Conservation (phyloP, 2,888 invertebrate genomes). For the Mechanitis mazaeus region DNA sequence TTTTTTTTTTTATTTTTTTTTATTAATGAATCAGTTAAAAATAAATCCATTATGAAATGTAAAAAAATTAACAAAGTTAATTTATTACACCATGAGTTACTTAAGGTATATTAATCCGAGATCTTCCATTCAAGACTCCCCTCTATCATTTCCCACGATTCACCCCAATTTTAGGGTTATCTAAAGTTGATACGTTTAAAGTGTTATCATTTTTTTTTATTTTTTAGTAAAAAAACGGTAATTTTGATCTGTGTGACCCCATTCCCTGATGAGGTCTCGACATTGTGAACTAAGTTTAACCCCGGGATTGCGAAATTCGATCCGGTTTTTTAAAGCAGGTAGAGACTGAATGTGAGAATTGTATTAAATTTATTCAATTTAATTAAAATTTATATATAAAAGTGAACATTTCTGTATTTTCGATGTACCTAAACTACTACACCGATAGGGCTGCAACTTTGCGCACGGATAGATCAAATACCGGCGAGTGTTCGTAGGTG, state of each 20-base stretch:
- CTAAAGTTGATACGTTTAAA: slow-evolving; percentile 64
- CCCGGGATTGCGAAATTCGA: slow-evolving; percentile 69
- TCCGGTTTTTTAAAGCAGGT: slow-evolving; percentile 43
- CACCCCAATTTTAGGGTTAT: slow-evolving; percentile 72
- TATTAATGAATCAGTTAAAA: neutral
- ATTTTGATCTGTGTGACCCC: slow-evolving; percentile 60
- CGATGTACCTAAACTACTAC: too few species aligned
- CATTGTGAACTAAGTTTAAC: slow-evolving; percentile 66
- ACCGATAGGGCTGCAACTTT: too few species aligned
- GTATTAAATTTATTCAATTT: slow-evolving; percentile 22
- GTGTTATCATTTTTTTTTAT: slow-evolving; percentile 49
- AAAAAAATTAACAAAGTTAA: slow-evolving; percentile 29
- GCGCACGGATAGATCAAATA: too few species aligned
- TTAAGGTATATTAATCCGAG: slow-evolving; percentile 58
- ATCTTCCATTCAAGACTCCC: slow-evolving; percentile 45
- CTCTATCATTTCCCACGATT: slow-evolving; percentile 58
- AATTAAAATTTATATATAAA: too few species aligned
- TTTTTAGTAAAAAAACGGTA: slow-evolving; percentile 41
- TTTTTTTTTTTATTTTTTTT: too few species aligned
- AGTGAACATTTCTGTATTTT: too few species aligned
- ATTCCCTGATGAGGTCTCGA: slow-evolving; percentile 70
- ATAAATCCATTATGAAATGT: neutral
- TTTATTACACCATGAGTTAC: slow-evolving; percentile 19
- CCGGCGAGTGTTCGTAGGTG: too few species aligned
- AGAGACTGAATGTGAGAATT: slow-evolving; percentile 47